These are phyloP conservation scores for Myotis planiceps DNA, from an alignment of 2,797 vertebrate species.

Conservation along the genomic window DNA sequence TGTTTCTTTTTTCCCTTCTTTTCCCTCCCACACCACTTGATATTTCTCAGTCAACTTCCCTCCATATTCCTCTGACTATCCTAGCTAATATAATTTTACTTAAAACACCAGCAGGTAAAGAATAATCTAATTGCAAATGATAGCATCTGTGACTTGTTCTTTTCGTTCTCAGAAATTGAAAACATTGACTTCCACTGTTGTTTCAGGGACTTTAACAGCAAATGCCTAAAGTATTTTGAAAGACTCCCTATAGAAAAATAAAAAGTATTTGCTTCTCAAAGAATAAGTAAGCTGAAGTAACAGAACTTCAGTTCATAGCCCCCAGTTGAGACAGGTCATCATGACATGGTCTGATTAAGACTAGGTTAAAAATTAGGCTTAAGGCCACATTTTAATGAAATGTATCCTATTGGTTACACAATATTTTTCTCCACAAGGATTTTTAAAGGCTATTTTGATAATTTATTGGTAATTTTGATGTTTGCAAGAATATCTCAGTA, in stretches of 20 bases:
- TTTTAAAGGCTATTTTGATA: conserved; percentile 7
- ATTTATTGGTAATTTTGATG: not conserved
- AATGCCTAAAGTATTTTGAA: not conserved
- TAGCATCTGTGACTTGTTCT: not conserved
- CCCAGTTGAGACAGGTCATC: not conserved
- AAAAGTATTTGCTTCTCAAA: not conserved
- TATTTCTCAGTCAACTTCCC: not conserved
- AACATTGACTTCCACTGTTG: not conserved
- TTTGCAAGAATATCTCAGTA: not conserved
- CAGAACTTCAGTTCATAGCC: not conserved
- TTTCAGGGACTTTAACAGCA: not conserved
- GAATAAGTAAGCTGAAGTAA: not conserved
- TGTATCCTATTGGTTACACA: not conserved
- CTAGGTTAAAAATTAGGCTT: conserved; percentile 17
- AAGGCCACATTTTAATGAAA: not conserved
- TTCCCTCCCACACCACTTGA: not conserved
- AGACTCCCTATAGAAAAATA: not conserved
- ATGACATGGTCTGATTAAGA: not conserved
- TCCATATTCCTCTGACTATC: not conserved
- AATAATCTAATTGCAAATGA: conserved; percentile 8
- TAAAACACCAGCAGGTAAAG: conserved; percentile 36
- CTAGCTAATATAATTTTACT: not conserved
- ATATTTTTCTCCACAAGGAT: not conserved
- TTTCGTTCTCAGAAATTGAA: conserved; percentile 24
- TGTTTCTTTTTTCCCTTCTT: not conserved